Base-by-base conservation (phyloP, 2,888 invertebrate species). In the Cephonodes hylas region DNA sequence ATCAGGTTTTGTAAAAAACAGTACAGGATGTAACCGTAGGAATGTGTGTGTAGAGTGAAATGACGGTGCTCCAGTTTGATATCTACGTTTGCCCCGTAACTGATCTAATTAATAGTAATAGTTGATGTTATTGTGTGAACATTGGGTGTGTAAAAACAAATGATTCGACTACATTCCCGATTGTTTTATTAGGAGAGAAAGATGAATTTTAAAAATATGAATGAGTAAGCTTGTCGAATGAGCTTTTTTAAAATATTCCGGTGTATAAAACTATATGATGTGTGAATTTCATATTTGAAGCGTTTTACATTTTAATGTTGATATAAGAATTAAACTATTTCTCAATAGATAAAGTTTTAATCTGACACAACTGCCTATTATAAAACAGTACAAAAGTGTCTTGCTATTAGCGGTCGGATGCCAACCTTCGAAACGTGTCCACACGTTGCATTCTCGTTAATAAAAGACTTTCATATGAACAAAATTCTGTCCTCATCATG, bases 161-260 rank as follows among this genome's bases (percentile, higher is more conserved):
- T 70, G 77, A 77, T 77, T 77, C 78, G 75, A 76, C 80, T 77
- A 86, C 87, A 88, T 88, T 88, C 87, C 87, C 81, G 68, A 76
- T 72, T 76, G 73, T 72, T 76, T 71, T 70, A 67, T 73, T 64
- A 65, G 64, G 69, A 61, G 60, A 63, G 63, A 66, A 64, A 60
- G 62, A 64, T 56, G 42, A 10, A 23, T 34, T 65, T 64, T 64
- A 68, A 27, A 10, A 13, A 48, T 27, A 38, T 48, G 23, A 23
- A 23, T 31, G 31, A 10, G 18, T 42, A 15, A 44, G 7, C 46
- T 18, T 34, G 45, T 46, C 31, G 15, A 46, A 22, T 46, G 31
- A 46, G 10, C 27, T 44, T 31, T 15, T 6, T 31, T 25, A 20
- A 45, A 2, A n/a, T 18, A 27, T 13, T 6, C 20, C 13, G 53